phyloP scores from a whole-genome alignment of 1,140 invertebrate species.

The Pemphigus obesinymphae region DNA sequence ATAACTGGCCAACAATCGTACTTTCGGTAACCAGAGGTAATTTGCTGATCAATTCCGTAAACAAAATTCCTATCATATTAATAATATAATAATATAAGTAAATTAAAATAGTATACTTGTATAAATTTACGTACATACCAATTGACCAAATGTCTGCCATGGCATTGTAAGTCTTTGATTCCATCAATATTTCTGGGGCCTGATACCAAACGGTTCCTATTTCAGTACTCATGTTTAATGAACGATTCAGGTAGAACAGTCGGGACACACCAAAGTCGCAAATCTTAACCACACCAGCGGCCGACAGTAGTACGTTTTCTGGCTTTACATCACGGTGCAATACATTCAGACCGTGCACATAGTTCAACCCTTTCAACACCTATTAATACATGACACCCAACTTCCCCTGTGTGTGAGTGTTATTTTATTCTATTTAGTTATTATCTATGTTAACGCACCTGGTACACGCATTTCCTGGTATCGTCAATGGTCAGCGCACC shows the following conservation, averaged over 20 bases:
- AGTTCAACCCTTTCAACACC: background rate
- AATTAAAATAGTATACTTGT: too few species aligned
- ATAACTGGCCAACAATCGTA: background rate
- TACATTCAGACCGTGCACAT: constrained; percentile 19
- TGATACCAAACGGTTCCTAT: constrained; percentile 3
- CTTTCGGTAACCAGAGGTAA: background rate
- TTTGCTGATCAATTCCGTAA: background rate
- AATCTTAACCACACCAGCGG: background rate
- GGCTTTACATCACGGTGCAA: constrained; percentile 14
- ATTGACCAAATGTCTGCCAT: constrained; percentile 4
- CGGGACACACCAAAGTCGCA: constrained; percentile 18
- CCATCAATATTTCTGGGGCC: background rate
- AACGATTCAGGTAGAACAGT: background rate
- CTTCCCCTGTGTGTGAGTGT: too few species aligned
- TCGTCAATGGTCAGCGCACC: background rate
- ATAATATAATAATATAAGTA: too few species aligned
- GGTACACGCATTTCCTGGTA: constrained; percentile 96
- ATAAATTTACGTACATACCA: background rate
- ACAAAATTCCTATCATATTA: background rate
- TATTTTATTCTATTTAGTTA: too few species aligned
- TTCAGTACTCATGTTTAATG: background rate
- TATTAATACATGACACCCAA: too few species aligned
- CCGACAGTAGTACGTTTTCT: background rate
- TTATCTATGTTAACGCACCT: too few species aligned
- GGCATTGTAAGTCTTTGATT: background rate